These are phyloP conservation scores for Hydrophis major DNA, from an alignment of 2,797 vertebrate genomes.

Conservation along the genomic window DNA sequence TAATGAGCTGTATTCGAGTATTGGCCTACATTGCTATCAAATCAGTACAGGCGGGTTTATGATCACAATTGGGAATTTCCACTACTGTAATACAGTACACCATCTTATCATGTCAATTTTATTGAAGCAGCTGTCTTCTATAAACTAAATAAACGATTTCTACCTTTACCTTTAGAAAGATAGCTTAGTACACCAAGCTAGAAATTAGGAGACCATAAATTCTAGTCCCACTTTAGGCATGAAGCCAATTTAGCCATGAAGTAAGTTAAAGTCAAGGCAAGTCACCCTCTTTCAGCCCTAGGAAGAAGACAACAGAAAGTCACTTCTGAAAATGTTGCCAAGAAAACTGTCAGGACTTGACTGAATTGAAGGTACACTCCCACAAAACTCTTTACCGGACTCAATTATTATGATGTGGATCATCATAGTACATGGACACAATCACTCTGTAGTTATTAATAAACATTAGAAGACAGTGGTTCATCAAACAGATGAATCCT, in stretches of 20 bases:
- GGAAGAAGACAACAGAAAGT: background rate
- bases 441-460: background rate
- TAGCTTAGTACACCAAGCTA: background rate
- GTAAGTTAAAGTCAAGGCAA: background rate
- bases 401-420: background rate
- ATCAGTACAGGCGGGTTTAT: no score
- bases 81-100: background rate
- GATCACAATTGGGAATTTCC: no score
- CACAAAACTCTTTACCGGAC: background rate
- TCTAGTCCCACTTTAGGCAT: background rate
- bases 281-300: background rate
- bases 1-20: no score
- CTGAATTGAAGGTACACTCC: background rate
- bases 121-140: background rate
- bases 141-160: background rate
- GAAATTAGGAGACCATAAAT: background rate
- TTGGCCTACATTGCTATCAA: background rate
- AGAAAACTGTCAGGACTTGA: background rate
- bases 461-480: background rate
- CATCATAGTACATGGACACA: background rate
- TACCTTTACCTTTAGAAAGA: background rate
- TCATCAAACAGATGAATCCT: background rate
- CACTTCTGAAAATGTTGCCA: background rate
- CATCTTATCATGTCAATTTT: background rate
- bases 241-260: background rate